These are phyloP conservation scores for Anthopleura sola DNA, from an alignment of 64 coral and sea anemone genomes.

Conservation along the genomic window DNA sequence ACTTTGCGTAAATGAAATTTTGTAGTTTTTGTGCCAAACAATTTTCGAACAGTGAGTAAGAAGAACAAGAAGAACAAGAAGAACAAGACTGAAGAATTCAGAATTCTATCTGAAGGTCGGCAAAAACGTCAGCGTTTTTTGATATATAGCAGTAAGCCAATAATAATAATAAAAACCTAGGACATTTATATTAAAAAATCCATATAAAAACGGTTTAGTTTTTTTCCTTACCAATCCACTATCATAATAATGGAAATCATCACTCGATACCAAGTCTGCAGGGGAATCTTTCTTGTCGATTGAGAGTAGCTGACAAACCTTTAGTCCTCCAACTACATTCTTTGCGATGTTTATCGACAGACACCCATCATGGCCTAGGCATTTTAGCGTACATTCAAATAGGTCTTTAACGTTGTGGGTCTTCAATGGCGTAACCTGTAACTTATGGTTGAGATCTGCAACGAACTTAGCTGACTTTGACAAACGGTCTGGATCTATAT, in stretches of 20 bases:
- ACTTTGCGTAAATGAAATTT: too few relatives aligned
- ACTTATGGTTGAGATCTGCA: not conserved
- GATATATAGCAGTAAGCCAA: too few relatives aligned
- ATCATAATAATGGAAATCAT: not conserved
- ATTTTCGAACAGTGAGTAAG: too few relatives aligned
- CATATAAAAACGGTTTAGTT: too few relatives aligned
- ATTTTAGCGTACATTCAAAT: not conserved
- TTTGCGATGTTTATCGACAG: not conserved
- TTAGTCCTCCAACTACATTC: not conserved
- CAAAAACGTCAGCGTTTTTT: too few relatives aligned
- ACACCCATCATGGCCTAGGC: not conserved
- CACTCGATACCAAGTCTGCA: not conserved
- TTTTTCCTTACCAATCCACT: not conserved
- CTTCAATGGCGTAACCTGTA: not conserved
- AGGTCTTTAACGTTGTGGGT: not conserved
- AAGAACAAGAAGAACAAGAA: too few relatives aligned
- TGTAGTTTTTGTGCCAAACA: too few relatives aligned
- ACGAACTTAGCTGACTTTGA: not conserved
- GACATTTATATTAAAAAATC: too few relatives aligned
- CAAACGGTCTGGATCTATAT: not conserved
- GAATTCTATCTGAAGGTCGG: too few relatives aligned
- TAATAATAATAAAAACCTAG: too few relatives aligned
- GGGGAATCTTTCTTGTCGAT: not conserved
- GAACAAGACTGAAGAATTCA: too few relatives aligned
- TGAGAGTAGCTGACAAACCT: not conserved